Evolutionary conservation across 2,113 vertebrate species (phyloP).

Genomic region (Motacilla tschutschensis): DNA sequence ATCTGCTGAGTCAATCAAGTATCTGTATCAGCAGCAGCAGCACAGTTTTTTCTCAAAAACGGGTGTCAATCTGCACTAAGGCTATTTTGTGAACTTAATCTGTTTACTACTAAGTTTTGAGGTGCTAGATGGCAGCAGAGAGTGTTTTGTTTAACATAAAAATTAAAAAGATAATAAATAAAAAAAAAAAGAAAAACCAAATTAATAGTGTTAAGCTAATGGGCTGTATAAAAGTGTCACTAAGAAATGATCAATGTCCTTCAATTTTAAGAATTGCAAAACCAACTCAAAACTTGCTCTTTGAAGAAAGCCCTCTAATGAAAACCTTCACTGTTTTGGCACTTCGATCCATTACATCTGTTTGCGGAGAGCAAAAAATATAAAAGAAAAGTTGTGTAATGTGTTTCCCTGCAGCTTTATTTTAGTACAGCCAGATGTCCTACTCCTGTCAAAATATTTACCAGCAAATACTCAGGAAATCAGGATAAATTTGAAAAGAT

Average conservation of each 20-base stretch:
- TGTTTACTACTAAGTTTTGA: not conserved
- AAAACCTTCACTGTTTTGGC: conserved; percentile 45
- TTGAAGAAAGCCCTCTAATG: conserved; percentile 34
- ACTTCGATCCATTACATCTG: conserved; percentile 29
- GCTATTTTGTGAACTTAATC: not conserved
- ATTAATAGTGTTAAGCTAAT: not conserved
- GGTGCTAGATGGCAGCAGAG: conserved; percentile 54
- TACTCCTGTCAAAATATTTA: conserved; percentile 37
- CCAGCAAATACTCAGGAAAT: not conserved
- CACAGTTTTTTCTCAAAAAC: not conserved
- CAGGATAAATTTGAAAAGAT: not conserved
- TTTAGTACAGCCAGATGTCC: conserved; percentile 44
- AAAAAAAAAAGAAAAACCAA: not conserved
- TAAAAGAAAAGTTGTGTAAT: conserved; percentile 19
- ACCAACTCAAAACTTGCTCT: not conserved
- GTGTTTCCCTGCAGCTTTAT: conserved; percentile 23
- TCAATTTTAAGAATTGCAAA: not conserved
- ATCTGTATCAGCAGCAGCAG: not conserved
- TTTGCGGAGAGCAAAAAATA: conserved; percentile 3
- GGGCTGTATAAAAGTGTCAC: not conserved
- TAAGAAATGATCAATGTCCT: not conserved
- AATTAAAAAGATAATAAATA: not conserved
- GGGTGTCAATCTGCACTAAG: not conserved
- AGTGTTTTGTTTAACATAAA: not conserved
- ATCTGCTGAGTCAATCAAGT: not conserved